Percentiles rank a stretch among this genome's conserved stretches.
These are phyloP conservation scores for Anoplolepis gracilipes DNA, from an alignment of 1,140 invertebrate genomes.

Conservation along the genomic window DNA sequence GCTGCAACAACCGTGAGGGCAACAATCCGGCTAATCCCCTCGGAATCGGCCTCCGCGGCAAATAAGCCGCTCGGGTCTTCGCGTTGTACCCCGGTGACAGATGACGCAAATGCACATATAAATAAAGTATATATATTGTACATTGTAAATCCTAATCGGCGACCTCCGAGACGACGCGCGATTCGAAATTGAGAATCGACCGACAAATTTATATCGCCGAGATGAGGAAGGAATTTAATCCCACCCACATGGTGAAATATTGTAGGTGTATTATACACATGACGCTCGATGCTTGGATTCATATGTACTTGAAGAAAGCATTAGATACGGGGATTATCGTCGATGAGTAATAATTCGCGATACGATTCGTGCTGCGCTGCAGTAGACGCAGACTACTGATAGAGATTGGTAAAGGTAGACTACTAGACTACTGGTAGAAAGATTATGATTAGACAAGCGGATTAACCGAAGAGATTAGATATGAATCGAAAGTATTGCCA, in stretches of 20 bases:
- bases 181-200: constrained; percentile 25
- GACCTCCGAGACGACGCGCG: background rate
- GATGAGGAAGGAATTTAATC: constrained; percentile 30
- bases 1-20: constrained; percentile 51
- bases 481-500: background rate
- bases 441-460: background rate
- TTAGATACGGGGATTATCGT: constrained; percentile 49
- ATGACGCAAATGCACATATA: constrained; percentile 40
- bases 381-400: background rate
- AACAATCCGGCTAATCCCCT: constrained; percentile 69
- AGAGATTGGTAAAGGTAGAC: too few species aligned
- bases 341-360: constrained; percentile 28
- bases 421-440: too few species aligned
- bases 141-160: constrained; percentile 66
- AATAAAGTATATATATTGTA: constrained; percentile 59
- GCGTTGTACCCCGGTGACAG: constrained; percentile 54
- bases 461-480: constrained; percentile 36
- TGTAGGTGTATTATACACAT: background rate
- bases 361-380: background rate
- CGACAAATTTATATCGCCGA: constrained; percentile 44
- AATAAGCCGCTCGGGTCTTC: constrained; percentile 30
- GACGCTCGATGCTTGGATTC: background rate
- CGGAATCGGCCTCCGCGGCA: constrained; percentile 61
- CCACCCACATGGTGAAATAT: background rate
- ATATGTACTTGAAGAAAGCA: background rate